Base-by-base conservation (phyloP, 2,113 vertebrate species). In the Sturnus vulgaris region DNA sequence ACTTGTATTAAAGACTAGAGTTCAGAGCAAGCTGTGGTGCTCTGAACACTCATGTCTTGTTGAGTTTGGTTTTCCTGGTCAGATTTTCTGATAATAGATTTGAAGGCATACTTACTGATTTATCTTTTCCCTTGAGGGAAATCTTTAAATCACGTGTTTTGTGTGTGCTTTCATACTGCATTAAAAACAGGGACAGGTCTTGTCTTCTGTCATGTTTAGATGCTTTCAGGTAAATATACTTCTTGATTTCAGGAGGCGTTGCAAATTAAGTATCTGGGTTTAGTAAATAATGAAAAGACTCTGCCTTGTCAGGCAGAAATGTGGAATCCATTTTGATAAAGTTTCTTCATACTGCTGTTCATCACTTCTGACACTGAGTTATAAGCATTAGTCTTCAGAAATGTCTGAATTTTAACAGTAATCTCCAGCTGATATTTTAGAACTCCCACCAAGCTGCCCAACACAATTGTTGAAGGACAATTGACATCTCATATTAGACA, bases 381-480 rank as follows among this genome's bases (percentile, higher is more conserved):
- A 70, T 19, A 80, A 92, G 25, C 66, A 86, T 88, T 86, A 53
- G 12, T 97, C 86, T 89, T 93, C 83, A 71, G 76, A 93, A 94
- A 72, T 42, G n/a, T 70, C 80, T 88, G 52, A 88, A 81, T 86
- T 93, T 86, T 82, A 65, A 24, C n/a, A 55, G 53, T 80, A 88
- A 33, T 73, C 18, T 96, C 88, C 94, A 95, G n/a, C 35, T 91
- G 17, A 55, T 86, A 84, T 86, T 90, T 94, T 50, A 97, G 92
- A 96, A 94, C 95, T 97, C 96, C 90, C 90, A 95, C 90, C 87
- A 96, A 93, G 82, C 52, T 93, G 53, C 57, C 68, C 88, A 88
- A 68, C 20, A 23, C 49, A 89, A 63, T 42, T 92, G 57, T 66
- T 92, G 82, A 69, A 88, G 80, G 77, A 80, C 63, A 86, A 17